Base-by-base conservation (phyloP, 1,140 invertebrate species). In the Hylaeus volcanicus region DNA sequence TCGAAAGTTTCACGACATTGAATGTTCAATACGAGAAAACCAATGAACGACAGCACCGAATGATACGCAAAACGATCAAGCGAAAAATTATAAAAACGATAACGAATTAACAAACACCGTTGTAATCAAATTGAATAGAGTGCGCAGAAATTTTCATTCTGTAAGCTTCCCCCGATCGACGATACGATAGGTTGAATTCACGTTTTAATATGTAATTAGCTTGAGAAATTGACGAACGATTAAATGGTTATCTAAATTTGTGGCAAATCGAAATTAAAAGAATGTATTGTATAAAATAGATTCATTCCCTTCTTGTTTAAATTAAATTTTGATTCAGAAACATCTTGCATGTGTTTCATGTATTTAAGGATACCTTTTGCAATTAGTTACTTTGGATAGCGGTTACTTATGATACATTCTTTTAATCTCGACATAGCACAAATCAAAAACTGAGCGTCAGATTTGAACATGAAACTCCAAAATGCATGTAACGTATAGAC, bases 171-270 rank as follows among this genome's bases (percentile, higher is more conserved):
- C 72, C 48, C 55, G 60, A 66, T 74, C 51, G 61, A 72, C 51
- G 11, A 58, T 84, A 68, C 68, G 70, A 58, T 73, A 72, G 53
- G 56, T 41, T 73, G 26, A 66, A 80, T 61, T 61, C 75, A 26
- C 6, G 61, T 70, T 65, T 60, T 70, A 84, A 61, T 58, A 66
- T 41, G 12, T 43, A 41, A 81, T 77, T 77, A 45, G 45, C 83
- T 69, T 55, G 37, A 77, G 79, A 78, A 78, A 86, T 79, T 43
- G 51, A 53, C n/a, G 61, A 86, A 78, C 63, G 56, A 60, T 79
- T 79, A 68, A 86, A 87, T 69, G 79, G 79, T 61, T 69, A 58
- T 85, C 65, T 15, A 82, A 88, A 87, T 82, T 81, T 58, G 39
- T 43, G 64, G 68, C 70, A 61, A 65, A n/a, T 72, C 48, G 66